Percentiles rank a stretch among this genome's conserved stretches.
phyloP scores from a whole-genome alignment of 1,140 invertebrate species.

The Ruditapes philippinarum region DNA sequence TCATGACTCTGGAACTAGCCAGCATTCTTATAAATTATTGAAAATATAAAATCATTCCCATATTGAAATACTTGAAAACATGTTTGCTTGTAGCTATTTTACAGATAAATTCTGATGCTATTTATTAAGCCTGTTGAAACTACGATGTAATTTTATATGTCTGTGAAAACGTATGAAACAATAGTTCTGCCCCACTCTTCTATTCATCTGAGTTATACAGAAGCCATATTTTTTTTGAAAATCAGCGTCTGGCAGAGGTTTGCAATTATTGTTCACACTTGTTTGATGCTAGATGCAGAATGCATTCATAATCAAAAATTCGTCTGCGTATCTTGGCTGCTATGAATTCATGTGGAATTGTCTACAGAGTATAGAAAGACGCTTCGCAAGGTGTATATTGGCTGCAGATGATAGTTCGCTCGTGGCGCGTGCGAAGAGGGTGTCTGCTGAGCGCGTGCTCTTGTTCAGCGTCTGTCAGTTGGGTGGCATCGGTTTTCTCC shows the following conservation, averaged over 20 bases:
- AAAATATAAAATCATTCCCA: too few species aligned
- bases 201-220: background rate
- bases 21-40: too few species aligned
- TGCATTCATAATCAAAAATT: conserved; percentile 54
- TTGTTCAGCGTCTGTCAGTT: conserved; percentile 10
- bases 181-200: background rate
- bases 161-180: background rate
- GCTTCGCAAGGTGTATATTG: conserved; percentile 28
- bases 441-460: conserved; percentile 50
- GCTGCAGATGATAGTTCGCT: conserved; percentile 6
- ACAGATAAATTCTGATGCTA: too few species aligned
- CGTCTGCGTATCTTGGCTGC: conserved; percentile 52
- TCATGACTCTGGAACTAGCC: too few species aligned
- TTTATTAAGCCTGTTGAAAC: too few species aligned
- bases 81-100: too few species aligned
- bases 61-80: too few species aligned
- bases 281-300: conserved; percentile 40
- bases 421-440: conserved; percentile 45
- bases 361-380: background rate
- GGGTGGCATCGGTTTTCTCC: conserved; percentile 46
- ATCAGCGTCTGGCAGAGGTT: background rate
- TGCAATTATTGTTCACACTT: conserved; percentile 27
- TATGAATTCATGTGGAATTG: conserved; percentile 41
- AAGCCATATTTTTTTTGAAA: background rate
- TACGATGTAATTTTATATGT: too few species aligned